Percentiles rank a stretch among this genome's conserved stretches.
Evolutionary conservation across 2,113 vertebrate genomes (phyloP).

Genomic region (Atherinomorus stipes): DNA sequence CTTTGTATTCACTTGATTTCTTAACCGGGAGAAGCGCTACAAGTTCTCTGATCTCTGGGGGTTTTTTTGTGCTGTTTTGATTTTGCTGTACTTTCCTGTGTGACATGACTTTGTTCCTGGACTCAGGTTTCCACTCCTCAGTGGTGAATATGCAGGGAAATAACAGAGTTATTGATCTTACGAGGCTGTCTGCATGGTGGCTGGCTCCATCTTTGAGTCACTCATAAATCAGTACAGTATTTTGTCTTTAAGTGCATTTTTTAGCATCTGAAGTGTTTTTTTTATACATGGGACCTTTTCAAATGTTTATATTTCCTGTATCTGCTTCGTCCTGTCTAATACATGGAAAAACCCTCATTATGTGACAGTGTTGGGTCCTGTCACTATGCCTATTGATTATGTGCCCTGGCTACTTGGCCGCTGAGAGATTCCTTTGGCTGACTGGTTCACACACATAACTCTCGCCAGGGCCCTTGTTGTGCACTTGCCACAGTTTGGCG

Average conservation of each 20-base stretch:
- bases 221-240: not conserved
- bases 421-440: no score
- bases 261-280: no score
- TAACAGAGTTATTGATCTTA: constrained; percentile 53
- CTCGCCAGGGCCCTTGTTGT: no score
- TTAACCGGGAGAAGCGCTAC: not conserved
- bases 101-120: constrained; percentile 24
- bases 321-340: not conserved
- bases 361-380: no score
- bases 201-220: constrained; percentile 12
- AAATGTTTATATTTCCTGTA: no score
- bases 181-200: constrained; percentile 13
- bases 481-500: no score
- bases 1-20: no score
- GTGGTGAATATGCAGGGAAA: constrained; percentile 34
- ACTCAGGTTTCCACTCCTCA: constrained; percentile 35
- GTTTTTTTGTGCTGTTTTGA: not conserved
- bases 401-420: no score
- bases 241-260: not conserved
- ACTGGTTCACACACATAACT: no score
- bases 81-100: not conserved
- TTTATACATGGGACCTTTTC: no score
- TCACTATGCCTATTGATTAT: no score
- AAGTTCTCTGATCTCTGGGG: not conserved
- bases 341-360: not conserved